Percentiles rank a stretch among this genome's conserved stretches.
These are phyloP conservation scores for Metridium senile DNA, from an alignment of 92 coral and sea anemone genomes.

Conservation along the genomic window DNA sequence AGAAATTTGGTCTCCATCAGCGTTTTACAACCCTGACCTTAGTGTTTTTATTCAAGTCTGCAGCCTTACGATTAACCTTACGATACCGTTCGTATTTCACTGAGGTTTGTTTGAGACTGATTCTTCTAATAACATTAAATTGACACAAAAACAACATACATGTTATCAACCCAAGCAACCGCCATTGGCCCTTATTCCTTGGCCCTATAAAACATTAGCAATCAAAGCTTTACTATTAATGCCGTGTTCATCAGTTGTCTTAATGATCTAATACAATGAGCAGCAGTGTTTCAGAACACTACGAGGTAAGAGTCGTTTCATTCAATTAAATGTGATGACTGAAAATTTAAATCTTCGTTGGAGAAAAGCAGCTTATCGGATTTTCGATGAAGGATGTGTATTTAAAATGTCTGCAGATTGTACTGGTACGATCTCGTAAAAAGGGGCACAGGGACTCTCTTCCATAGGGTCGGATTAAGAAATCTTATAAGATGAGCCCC, in stretches of 20 bases:
- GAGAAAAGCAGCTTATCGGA: neutral
- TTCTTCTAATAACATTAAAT: neutral
- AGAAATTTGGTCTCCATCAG: too few relatives aligned
- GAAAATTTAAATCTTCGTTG: neutral
- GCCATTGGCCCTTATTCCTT: neutral
- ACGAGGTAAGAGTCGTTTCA: neutral
- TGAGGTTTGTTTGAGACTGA: neutral
- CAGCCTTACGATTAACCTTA: neutral
- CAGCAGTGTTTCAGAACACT: neutral
- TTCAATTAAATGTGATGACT: neutral
- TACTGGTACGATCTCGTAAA: neutral
- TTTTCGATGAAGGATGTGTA: neutral
- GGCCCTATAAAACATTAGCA: too few relatives aligned
- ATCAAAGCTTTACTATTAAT: too few relatives aligned
- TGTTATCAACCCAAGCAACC: neutral
- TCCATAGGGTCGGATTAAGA: too few relatives aligned
- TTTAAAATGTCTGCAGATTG: neutral
- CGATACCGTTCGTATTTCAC: neutral
- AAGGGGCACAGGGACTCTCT: neutral
- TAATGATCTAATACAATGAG: neutral
- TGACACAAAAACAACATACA: neutral
- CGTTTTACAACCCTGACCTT: too few relatives aligned
- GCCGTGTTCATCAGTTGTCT: too few relatives aligned
- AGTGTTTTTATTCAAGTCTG: neutral
- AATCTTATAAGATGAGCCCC: too few relatives aligned